Percentiles rank a stretch among this genome's conserved stretches.
Evolutionary conservation across 2,888 invertebrate genomes (phyloP).

Genomic region (Nymphalis polychloros): DNA sequence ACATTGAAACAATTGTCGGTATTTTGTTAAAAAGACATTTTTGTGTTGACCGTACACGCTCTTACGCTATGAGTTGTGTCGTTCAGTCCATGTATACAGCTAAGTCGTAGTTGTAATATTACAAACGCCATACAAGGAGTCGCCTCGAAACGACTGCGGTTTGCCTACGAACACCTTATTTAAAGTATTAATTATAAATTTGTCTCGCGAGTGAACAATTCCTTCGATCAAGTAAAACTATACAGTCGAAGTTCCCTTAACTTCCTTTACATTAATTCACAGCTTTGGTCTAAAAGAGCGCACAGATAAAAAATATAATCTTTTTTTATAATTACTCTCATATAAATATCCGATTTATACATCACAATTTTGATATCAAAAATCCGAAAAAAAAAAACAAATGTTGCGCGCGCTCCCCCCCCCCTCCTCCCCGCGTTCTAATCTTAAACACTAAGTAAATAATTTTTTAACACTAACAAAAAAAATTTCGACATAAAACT

Average conservation of each 20-base stretch:
- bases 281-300: constrained; percentile 79
- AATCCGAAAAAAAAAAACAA: constrained; percentile 43
- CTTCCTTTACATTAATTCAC: constrained; percentile 58
- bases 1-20: too few relatives aligned
- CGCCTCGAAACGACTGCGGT: too few relatives aligned
- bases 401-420: constrained; percentile 55
- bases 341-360: constrained; percentile 43
- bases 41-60: too few relatives aligned
- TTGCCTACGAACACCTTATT: too few relatives aligned
- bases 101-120: too few relatives aligned
- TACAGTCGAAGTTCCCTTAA: constrained; percentile 4
- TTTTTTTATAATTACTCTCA: constrained; percentile 44
- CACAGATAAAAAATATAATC: constrained; percentile 54
- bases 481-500: constrained; percentile 39
- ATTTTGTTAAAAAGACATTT: too few relatives aligned
- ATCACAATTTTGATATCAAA: constrained; percentile 45
- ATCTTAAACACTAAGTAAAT: constrained; percentile 55
- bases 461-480: constrained; percentile 36
- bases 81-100: too few relatives aligned
- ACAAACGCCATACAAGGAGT: too few relatives aligned
- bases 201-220: constrained; percentile 11
- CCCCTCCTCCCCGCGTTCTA: constrained; percentile 55
- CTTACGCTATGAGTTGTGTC: too few relatives aligned
- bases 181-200: not conserved
- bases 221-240: not conserved